Base-by-base conservation (phyloP, 1,140 invertebrate genomes). In the Babylonia areolata region DNA sequence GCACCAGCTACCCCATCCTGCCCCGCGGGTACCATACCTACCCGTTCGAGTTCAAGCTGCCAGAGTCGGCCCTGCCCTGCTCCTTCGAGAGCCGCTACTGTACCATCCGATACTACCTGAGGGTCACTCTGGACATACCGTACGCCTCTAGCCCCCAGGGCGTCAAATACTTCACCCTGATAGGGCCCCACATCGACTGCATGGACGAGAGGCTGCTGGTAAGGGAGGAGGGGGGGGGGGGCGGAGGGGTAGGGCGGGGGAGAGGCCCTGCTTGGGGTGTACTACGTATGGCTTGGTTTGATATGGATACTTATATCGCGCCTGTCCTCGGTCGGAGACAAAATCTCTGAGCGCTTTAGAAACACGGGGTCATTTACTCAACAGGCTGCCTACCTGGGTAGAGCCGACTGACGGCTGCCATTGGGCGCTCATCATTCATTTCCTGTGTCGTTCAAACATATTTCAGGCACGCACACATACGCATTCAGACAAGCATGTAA, bases 171-270 rank as follows among this genome's bases (percentile, higher is more conserved):
- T 97, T 97, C 92, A 97, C 97, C 1, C 95, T 97, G 46, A 97
- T 97, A 89, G 97, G 97, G 33, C 97, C 97, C 28, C 96, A 97
- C 90, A 97, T 97, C 90, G 97, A 97, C 93, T 97, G 97, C 92
- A 97, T 97, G 97, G 97, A 97, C 86, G 97, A 97, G 91, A 96
- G 97, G 93, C 97, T 97, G 93, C 94, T 97, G 95, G 97, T 97
- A 94, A 80, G 83, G 15, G 28, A n/a, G n/a, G n/a, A n/a, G n/a
- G n/a, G n/a, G n/a, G n/a, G n/a, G n/a, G n/a, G n/a, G n/a, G n/a
- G n/a, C n/a, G n/a, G n/a, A n/a, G n/a, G n/a, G n/a, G n/a, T n/a
- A n/a, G n/a, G n/a, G n/a, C n/a, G n/a, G n/a, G n/a, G n/a, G n/a
- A n/a, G n/a, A n/a, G n/a, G n/a, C 58, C 58, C 58, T 12, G 58